Evolutionary conservation across 2,113 vertebrate genomes (phyloP).

Genomic region (Scomber scombrus): DNA sequence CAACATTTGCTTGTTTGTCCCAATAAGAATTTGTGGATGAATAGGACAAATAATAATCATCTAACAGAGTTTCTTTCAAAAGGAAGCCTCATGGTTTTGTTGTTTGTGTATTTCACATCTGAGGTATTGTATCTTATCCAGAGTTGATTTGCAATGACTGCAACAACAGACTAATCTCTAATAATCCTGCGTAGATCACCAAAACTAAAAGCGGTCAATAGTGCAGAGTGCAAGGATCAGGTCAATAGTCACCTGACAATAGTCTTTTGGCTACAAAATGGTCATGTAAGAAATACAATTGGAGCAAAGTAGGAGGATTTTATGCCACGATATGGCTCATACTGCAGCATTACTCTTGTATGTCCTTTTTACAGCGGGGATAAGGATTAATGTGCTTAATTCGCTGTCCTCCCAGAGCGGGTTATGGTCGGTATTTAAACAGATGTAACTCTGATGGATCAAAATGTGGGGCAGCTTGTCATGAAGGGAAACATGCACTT

Average conservation of each 20-base stretch:
- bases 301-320: constrained; percentile 45
- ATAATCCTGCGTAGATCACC: constrained; percentile 61
- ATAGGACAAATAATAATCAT: not conserved
- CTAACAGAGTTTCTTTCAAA: constrained; percentile 1
- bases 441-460: constrained; percentile 70
- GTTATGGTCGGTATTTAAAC: constrained; percentile 66
- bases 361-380: constrained; percentile 56
- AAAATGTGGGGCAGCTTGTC: constrained; percentile 73
- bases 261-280: constrained; percentile 36
- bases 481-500: constrained; percentile 60
- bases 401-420: constrained; percentile 60
- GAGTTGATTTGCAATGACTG: constrained; percentile 23
- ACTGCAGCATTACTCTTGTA: constrained; percentile 51
- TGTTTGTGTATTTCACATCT: constrained; percentile 34
- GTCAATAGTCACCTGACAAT: constrained; percentile 46
- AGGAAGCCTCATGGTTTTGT: not conserved
- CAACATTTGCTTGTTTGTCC: constrained; percentile 41
- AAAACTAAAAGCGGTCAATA: constrained; percentile 56
- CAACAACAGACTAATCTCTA: constrained; percentile 58
- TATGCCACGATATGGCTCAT: constrained; percentile 50
- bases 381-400: constrained; percentile 77
- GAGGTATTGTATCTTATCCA: constrained; percentile 48
- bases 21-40: constrained; percentile 28
- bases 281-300: constrained; percentile 32
- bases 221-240: constrained; percentile 37